Percentiles rank a stretch among this genome's conserved stretches.
Evolutionary conservation across 1,140 invertebrate genomes (phyloP).

Genomic region (Druon quercuslanigerum): DNA sequence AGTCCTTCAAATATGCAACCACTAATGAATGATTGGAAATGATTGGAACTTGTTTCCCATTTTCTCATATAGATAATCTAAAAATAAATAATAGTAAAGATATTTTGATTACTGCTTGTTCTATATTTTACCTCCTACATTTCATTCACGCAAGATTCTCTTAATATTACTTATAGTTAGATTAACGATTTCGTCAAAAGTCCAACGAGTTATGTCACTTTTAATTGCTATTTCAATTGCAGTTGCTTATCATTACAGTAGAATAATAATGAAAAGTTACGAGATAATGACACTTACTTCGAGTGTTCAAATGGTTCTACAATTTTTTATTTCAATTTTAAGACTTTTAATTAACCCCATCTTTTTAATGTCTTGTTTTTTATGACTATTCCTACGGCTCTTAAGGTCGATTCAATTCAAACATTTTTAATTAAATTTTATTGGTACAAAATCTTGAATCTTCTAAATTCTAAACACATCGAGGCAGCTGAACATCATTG

Average conservation of each 20-base stretch:
- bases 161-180: slow-evolving; percentile 2
- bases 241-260: background rate
- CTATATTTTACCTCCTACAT: slow-evolving; percentile 27
- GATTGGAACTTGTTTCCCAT: slow-evolving; percentile 19
- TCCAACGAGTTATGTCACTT: slow-evolving; percentile 5
- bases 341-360: slow-evolving; percentile 8
- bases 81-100: no score
- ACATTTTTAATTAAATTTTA: no score
- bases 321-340: background rate
- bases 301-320: background rate
- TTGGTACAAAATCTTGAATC: no score
- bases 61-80: slow-evolving; percentile 15
- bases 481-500: no score
- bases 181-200: slow-evolving; percentile 3
- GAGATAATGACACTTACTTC: background rate
- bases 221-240: slow-evolving; percentile 1
- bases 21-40: slow-evolving; percentile 9
- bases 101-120: slow-evolving; percentile 9
- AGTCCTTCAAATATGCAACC: background rate
- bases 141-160: slow-evolving; percentile 12
- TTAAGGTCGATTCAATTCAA: no score
- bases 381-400: background rate
- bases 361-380: slow-evolving; percentile 2
- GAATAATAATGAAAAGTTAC: background rate
- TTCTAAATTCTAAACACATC: no score